These are phyloP conservation scores for Bombyx mori DNA, from an alignment of 1,140 invertebrate genomes.

Conservation along the genomic window ASM3026992v2 NC_085117.1:14792001-14792500, in stretches of 20 bases:
- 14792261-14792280: slow-evolving; percentile 75
- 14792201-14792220: slow-evolving; percentile 74
- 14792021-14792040: slow-evolving; percentile 41
- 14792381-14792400: slow-evolving; percentile 68
- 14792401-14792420: slow-evolving; percentile 48
- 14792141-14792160: slow-evolving; percentile 47
- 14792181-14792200: slow-evolving; percentile 62
- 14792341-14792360: slow-evolving; percentile 75
- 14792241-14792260: slow-evolving; percentile 69
- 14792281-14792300: slow-evolving; percentile 84
- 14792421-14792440: slow-evolving; percentile 66
- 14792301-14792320: slow-evolving; percentile 81
- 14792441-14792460: slow-evolving; percentile 60
- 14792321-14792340: slow-evolving; percentile 79
- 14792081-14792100: slow-evolving; percentile 30
- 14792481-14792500: slow-evolving; percentile 37
- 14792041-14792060: slow-evolving; percentile 45
- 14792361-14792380: slow-evolving; percentile 67
- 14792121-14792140: slow-evolving; percentile 67
- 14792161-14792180: slow-evolving; percentile 40
- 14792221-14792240: slow-evolving; percentile 69
- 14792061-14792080: slow-evolving; percentile 34
- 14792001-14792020: slow-evolving; percentile 45
- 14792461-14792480: slow-evolving; percentile 40
- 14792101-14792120: slow-evolving; percentile 55